Percentiles rank a stretch among this genome's conserved stretches.
phyloP scores from a whole-genome alignment of 2,797 vertebrate species.

The Telmatherina bonti region DNA sequence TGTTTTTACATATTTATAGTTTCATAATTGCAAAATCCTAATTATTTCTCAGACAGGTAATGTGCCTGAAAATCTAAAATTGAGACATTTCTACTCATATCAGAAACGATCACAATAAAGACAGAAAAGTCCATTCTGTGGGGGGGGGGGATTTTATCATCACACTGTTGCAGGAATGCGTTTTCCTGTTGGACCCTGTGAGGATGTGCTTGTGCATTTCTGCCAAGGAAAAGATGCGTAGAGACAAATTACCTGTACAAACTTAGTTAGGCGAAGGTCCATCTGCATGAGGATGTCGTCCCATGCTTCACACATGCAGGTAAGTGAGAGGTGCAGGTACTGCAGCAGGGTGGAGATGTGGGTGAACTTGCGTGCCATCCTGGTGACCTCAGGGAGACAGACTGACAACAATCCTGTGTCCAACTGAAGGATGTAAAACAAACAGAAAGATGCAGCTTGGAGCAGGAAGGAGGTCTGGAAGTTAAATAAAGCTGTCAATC shows the following conservation, averaged over 20 bases:
- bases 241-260: constrained; percentile 89
- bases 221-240: background rate
- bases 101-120: too few species aligned
- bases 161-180: background rate
- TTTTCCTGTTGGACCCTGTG: too few species aligned
- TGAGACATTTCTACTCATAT: background rate
- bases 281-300: constrained; percentile 99
- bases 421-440: constrained; percentile 79
- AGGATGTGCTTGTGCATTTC: background rate
- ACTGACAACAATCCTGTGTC: constrained; percentile 93
- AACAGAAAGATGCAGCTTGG: background rate
- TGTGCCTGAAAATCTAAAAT: too few species aligned
- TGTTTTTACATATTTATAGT: too few species aligned
- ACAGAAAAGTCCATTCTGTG: too few species aligned
- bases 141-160: too few species aligned
- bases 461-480: background rate
- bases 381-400: constrained; percentile 94
- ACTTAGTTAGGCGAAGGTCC: constrained; percentile 96
- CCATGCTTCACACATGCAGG: constrained; percentile 99
- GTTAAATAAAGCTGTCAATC: background rate
- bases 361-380: constrained; percentile 98
- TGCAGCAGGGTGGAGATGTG: constrained; percentile 97
- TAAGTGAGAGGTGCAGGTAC: constrained; percentile 95
- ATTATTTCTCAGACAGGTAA: too few species aligned
- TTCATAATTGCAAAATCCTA: too few species aligned